These are phyloP conservation scores for Campoplex capitator DNA, from an alignment of 2,888 invertebrate genomes.

Conservation along the genomic window DNA sequence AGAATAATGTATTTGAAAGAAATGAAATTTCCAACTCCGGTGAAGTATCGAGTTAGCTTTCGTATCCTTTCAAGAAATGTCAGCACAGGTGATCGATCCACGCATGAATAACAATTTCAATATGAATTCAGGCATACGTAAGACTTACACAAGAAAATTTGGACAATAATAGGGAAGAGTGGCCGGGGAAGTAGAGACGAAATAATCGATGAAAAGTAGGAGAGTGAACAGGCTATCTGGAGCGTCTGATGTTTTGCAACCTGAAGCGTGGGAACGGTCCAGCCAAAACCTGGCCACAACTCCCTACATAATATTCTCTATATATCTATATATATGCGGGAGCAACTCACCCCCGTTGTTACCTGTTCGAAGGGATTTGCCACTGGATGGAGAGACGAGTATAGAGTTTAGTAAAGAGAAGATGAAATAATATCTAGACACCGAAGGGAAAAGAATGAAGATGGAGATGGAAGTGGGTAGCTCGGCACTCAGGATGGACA, in stretches of 20 bases:
- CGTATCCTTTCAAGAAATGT: neutral
- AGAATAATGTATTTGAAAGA: neutral
- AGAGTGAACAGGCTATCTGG: conserved; percentile 45
- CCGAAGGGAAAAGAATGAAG: conserved; percentile 51
- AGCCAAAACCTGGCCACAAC: conserved; percentile 41
- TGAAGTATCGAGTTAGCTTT: neutral
- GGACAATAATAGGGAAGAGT: conserved; percentile 47
- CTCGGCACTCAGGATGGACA: conserved; percentile 77
- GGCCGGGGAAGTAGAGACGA: conserved; percentile 35
- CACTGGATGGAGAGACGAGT: conserved; percentile 50
- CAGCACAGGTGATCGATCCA: conserved; percentile 12
- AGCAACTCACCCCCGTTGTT: conserved; percentile 73
- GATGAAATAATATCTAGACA: conserved; percentile 77
- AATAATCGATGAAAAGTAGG: conserved; percentile 60
- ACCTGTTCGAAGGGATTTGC: conserved; percentile 79
- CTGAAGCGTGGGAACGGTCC: conserved; percentile 78
- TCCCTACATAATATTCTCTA: neutral
- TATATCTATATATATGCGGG: conserved; percentile 27
- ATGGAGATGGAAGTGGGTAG: conserved; percentile 78
- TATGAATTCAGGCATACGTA: conserved; percentile 41
- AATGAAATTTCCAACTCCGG: neutral
- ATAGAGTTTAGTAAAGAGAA: conserved; percentile 58
- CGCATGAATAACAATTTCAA: conserved; percentile 29
- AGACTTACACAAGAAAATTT: conserved; percentile 39
- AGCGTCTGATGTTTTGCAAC: conserved; percentile 76